These are phyloP conservation scores for Lycocorax pyrrhopterus DNA, from an alignment of 2,113 vertebrate species.

Conservation along the genomic window DNA sequence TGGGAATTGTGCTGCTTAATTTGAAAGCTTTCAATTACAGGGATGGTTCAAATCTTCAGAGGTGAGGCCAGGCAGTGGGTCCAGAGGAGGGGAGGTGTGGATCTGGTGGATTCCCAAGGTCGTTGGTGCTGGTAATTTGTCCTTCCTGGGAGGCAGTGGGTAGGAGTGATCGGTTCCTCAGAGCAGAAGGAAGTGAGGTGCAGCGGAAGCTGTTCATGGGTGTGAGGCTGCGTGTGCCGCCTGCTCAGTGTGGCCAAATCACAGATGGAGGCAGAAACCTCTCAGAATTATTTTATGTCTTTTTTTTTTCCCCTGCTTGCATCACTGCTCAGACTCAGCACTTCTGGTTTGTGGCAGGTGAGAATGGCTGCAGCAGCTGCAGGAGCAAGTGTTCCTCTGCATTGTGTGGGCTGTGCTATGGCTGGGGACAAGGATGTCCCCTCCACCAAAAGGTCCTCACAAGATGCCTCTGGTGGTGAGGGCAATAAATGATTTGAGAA, in stretches of 20 bases:
- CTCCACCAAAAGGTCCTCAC: not conserved
- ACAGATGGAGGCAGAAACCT: not conserved
- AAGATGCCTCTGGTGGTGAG: not conserved
- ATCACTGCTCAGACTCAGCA: not conserved
- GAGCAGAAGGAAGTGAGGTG: constrained; percentile 36
- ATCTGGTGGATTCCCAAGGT: not conserved
- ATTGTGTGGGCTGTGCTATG: not conserved
- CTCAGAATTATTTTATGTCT: not conserved
- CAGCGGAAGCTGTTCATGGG: not conserved
- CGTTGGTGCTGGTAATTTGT: not conserved
- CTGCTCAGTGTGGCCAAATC: not conserved
- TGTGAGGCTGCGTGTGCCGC: not conserved
- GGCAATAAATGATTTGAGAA: not conserved
- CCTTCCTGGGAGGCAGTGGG: not conserved
- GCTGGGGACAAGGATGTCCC: not conserved
- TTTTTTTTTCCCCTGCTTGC: not conserved
- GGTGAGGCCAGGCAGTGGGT: not conserved
- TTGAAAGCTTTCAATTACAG: constrained; percentile 1
- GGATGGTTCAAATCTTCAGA: not conserved
- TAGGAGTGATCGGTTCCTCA: not conserved
- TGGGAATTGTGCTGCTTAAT: constrained; percentile 4
- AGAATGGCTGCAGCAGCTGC: constrained; percentile 7
- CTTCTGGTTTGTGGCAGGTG: constrained; percentile 9
- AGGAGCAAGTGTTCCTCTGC: not conserved
- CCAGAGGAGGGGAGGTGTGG: not conserved